Evolutionary conservation across 2,797 vertebrate species (phyloP).

Genomic region (Heliangelus exortis): DNA sequence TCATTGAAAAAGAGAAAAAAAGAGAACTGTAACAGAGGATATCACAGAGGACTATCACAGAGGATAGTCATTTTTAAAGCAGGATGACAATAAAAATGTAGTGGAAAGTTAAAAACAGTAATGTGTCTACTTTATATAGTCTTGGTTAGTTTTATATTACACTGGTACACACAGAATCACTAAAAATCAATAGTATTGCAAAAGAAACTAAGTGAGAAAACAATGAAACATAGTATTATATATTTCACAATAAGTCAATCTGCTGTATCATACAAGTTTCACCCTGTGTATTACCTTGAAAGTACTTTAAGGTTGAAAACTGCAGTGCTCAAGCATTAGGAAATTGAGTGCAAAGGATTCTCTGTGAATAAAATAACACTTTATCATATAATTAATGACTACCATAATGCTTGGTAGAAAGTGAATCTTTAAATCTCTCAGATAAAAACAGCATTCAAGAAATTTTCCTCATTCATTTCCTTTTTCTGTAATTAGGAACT

Average conservation of each 20-base stretch:
- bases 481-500: neutral
- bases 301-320: neutral
- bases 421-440: neutral
- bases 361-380: neutral
- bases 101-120: neutral
- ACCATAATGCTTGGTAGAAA: neutral
- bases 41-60: neutral
- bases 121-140: neutral
- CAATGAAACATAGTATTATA: neutral
- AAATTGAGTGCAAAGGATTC: neutral
- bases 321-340: neutral
- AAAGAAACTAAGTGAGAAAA: neutral
- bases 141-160: neutral
- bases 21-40: rapidly evolving
- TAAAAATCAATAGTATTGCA: neutral
- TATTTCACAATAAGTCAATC: neutral
- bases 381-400: neutral
- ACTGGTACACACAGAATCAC: neutral
- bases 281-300: neutral
- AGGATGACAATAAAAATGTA: neutral
- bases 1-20: neutral
- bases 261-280: neutral
- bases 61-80: neutral
- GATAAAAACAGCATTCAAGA: neutral
- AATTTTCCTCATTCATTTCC: neutral